These are phyloP conservation scores for Neoniphon sammara DNA, from an alignment of 2,797 vertebrate genomes.

Conservation along the genomic window DNA sequence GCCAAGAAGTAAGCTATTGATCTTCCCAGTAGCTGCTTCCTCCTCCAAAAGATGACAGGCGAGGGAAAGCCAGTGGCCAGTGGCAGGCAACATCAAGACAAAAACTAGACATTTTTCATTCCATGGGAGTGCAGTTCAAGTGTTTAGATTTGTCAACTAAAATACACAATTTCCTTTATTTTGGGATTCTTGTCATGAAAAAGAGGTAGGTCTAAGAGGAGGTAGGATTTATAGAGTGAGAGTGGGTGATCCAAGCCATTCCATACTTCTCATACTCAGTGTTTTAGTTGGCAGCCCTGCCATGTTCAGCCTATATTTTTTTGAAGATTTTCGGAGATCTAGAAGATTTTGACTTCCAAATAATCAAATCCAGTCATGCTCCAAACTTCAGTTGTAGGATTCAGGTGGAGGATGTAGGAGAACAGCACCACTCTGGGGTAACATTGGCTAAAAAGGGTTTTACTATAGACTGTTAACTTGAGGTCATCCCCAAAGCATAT, in stretches of 20 bases:
- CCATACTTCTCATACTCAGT: conserved; percentile 55
- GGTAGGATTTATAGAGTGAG: conserved; percentile 30
- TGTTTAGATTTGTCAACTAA: conserved; percentile 10
- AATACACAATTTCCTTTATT: conserved; percentile 45
- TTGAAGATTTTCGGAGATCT: too few species aligned
- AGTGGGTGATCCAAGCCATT: conserved; percentile 60
- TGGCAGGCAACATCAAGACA: not conserved
- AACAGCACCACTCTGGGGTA: conserved; percentile 45
- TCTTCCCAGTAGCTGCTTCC: not conserved
- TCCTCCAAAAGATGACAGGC: not conserved
- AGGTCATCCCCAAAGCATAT: conserved; percentile 19
- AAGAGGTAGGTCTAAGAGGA: conserved; percentile 15
- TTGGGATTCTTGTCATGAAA: conserved; percentile 53
- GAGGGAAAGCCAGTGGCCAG: not conserved
- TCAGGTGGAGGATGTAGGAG: not conserved
- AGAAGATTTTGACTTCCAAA: not conserved
- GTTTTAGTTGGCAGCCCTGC: conserved; percentile 62
- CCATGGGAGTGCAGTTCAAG: conserved; percentile 3
- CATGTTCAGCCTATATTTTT: conserved; percentile 57
- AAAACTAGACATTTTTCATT: conserved; percentile 2
- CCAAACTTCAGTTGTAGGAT: not conserved
- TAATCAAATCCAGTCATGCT: not conserved
- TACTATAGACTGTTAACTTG: not conserved
- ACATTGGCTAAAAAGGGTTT: conserved; percentile 26
- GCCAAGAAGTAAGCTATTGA: not conserved